Evolutionary conservation across 2,797 vertebrate species (phyloP).

Genomic region (Syndactyla subalaris): DNA sequence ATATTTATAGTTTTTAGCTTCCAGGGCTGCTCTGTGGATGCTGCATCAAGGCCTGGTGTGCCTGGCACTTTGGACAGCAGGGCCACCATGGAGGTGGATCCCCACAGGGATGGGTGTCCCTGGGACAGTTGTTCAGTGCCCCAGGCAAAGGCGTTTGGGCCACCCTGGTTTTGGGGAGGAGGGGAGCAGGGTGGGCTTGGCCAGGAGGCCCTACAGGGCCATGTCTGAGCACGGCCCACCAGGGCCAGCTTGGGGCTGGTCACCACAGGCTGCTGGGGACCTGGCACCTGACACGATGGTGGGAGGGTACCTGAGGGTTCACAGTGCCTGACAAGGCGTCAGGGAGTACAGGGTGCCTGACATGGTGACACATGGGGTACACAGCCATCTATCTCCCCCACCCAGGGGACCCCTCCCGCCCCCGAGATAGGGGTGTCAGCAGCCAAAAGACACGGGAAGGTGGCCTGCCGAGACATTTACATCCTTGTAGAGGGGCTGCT

Average conservation of each 20-base stretch:
- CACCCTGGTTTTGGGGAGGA: neutral
- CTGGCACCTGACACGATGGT: rapidly evolving
- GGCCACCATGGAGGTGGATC: rapidly evolving
- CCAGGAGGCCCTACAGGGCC: rapidly evolving
- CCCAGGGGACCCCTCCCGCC: neutral
- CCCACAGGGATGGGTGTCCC: rapidly evolving
- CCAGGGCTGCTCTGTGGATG: neutral
- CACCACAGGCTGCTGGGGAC: rapidly evolving
- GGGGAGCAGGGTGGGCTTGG: neutral
- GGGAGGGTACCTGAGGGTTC: rapidly evolving
- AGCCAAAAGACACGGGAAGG: constrained; percentile 81
- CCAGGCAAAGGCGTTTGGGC: neutral
- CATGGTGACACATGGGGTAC: too few species aligned
- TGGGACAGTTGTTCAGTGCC: rapidly evolving
- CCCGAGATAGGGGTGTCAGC: constrained; percentile 79
- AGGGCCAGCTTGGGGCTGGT: neutral
- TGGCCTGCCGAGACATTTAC: constrained; percentile 90
- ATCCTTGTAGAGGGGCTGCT: constrained; percentile 92
- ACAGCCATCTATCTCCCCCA: rapidly evolving
- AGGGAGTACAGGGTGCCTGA: too few species aligned
- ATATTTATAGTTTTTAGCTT: rapidly evolving
- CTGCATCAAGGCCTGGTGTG: rapidly evolving
- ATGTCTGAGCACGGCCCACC: rapidly evolving
- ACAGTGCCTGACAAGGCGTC: rapidly evolving
- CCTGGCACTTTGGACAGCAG: rapidly evolving